Conservation (phyloP, 1,140 invertebrate genomes). For the Heterodera carotae region DNA sequence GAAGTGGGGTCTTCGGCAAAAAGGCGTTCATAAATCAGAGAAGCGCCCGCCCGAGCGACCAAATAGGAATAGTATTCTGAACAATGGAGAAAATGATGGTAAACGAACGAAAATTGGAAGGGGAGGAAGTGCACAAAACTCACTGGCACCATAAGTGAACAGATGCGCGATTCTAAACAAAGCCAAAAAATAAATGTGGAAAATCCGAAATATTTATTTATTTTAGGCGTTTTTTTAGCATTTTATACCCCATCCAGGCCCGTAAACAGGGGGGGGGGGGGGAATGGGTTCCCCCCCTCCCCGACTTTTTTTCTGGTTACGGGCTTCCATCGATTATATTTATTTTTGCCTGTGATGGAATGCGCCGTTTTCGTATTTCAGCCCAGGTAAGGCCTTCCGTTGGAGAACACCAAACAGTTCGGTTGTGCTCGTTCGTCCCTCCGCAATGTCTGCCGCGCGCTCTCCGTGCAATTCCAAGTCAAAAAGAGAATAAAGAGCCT, state of each 20-base stretch:
- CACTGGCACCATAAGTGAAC: conserved; percentile 88
- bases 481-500: conserved; percentile 58
- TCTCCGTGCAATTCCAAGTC: conserved; percentile 61
- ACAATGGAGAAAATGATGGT: background rate
- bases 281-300: background rate
- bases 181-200: background rate
- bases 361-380: conserved; percentile 69
- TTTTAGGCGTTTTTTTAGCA: conserved; percentile 13
- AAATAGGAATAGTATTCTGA: conserved; percentile 94
- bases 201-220: no score
- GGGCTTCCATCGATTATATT: background rate
- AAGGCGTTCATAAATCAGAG: conserved; percentile 86
- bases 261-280: no score
- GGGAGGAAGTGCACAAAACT: background rate
- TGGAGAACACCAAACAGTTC: conserved; percentile 81
- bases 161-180: conserved; percentile 77
- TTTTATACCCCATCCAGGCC: no score
- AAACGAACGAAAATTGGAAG: background rate
- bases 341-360: conserved; percentile 81
- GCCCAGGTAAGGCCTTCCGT: conserved; percentile 67
- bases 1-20: conserved; percentile 82
- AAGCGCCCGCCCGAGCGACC: conserved; percentile 87
- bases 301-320: background rate
- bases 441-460: conserved; percentile 43
- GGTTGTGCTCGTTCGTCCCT: conserved; percentile 69